Evolutionary conservation across 30 jellyfish, hydroid and myxozoan genomes (phyloP).

Genomic region (Pelagia noctiluca): DNA sequence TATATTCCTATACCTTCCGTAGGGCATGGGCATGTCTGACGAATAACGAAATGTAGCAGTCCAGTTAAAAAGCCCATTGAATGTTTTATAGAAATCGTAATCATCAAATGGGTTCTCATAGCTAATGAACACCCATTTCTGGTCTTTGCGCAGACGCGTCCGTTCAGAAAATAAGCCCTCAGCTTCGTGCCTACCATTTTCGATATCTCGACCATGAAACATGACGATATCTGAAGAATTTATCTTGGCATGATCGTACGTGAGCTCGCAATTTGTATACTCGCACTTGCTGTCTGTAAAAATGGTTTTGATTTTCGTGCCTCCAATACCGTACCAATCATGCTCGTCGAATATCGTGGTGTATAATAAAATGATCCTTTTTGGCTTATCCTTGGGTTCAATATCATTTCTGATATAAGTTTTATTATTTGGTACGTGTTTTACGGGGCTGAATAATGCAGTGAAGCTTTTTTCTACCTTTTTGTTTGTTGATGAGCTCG

Average conservation of each 20-base stretch:
- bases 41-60: constrained; percentile 35
- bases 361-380: not conserved
- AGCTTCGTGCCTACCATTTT: not conserved
- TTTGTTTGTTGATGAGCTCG: too few species aligned
- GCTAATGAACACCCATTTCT: constrained; percentile 38
- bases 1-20: not conserved
- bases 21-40: constrained; percentile 45
- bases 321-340: not conserved
- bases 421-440: not conserved
- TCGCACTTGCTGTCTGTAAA: not conserved
- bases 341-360: not conserved
- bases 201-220: constrained; percentile 59
- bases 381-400: not conserved
- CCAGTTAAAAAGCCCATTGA: constrained; percentile 42
- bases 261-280: constrained; percentile 8
- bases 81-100: not conserved
- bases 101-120: constrained; percentile 39
- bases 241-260: constrained; percentile 1
- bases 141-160: not conserved
- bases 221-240: constrained; percentile 6
- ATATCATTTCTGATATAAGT: not conserved
- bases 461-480: not conserved
- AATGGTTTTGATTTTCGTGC: not conserved
- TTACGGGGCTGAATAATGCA: not conserved
- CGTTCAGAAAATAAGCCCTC: not conserved